Percentiles rank a stretch among this genome's conserved stretches.
These are phyloP conservation scores for Oscheius sp. DNA, from an alignment of 2,888 invertebrate genomes.

Conservation along the genomic window DNA sequence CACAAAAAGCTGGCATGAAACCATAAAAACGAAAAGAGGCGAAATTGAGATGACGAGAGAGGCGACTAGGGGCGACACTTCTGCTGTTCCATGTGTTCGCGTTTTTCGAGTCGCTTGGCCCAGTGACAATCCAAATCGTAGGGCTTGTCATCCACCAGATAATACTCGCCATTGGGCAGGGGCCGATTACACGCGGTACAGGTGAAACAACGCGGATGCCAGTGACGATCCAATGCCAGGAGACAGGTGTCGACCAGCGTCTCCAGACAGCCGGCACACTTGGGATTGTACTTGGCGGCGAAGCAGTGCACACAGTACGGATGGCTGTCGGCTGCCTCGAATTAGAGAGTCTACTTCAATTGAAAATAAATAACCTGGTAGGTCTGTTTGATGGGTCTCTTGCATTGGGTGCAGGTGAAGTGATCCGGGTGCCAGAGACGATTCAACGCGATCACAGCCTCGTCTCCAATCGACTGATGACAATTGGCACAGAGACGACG, in stretches of 20 bases:
- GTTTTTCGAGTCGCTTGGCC: slow-evolving; percentile 69
- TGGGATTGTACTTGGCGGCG: slow-evolving; percentile 70
- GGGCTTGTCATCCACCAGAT: slow-evolving; percentile 70
- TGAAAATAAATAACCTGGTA: slow-evolving; percentile 56
- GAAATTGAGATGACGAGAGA: too few species aligned
- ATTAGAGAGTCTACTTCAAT: not conserved
- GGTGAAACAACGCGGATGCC: slow-evolving; percentile 71
- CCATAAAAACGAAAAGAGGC: too few species aligned
- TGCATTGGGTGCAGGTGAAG: slow-evolving; percentile 95
- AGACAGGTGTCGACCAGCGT: slow-evolving; percentile 70
- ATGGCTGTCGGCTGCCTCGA: slow-evolving; percentile 64
- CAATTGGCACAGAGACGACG: slow-evolving; percentile 68
- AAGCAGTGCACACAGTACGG: slow-evolving; percentile 71
- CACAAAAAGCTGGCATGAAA: too few species aligned
- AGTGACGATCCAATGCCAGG: slow-evolving; percentile 70
- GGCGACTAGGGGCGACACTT: not conserved
- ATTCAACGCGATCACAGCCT: slow-evolving; percentile 82
- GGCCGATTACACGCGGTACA: slow-evolving; percentile 66
- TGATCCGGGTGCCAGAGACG: slow-evolving; percentile 99
- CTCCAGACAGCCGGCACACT: slow-evolving; percentile 70
- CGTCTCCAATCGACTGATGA: slow-evolving; percentile 64
- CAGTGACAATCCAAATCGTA: slow-evolving; percentile 72
- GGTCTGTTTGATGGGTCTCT: slow-evolving; percentile 70
- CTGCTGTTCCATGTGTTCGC: slow-evolving; percentile 56
- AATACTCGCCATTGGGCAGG: slow-evolving; percentile 70